These are phyloP conservation scores for Lophochroa leadbeateri DNA, from an alignment of 2,113 vertebrate genomes.

Conservation along the genomic window DNA sequence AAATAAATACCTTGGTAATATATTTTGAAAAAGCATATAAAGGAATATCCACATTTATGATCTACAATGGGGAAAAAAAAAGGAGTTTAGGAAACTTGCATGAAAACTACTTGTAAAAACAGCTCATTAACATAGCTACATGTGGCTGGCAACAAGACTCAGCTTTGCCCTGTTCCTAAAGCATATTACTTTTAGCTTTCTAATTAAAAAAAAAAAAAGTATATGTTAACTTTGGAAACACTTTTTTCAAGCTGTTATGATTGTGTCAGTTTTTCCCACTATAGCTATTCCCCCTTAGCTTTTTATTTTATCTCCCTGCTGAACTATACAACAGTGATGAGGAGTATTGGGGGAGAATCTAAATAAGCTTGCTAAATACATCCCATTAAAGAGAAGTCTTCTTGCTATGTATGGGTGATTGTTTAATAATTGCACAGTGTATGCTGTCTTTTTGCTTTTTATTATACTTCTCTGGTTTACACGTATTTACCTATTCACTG, in stretches of 20 bases:
- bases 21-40: neutral
- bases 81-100: neutral
- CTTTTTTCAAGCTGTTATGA: neutral
- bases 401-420: no score
- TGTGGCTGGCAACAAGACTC: neutral
- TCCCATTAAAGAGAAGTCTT: no score
- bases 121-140: neutral
- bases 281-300: neutral
- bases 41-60: neutral
- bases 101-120: neutral
- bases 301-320: neutral
- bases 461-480: no score
- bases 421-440: no score
- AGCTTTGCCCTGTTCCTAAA: neutral
- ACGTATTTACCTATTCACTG: no score
- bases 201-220: neutral
- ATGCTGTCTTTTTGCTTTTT: no score
- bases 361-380: neutral
- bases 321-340: neutral
- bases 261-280: neutral
- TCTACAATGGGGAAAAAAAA: neutral
- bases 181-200: neutral
- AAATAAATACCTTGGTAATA: neutral
- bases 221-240: neutral
- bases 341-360: neutral